Conservation (phyloP, 2,113 vertebrate genomes). For the Corythoichthys intestinalis region DNA sequence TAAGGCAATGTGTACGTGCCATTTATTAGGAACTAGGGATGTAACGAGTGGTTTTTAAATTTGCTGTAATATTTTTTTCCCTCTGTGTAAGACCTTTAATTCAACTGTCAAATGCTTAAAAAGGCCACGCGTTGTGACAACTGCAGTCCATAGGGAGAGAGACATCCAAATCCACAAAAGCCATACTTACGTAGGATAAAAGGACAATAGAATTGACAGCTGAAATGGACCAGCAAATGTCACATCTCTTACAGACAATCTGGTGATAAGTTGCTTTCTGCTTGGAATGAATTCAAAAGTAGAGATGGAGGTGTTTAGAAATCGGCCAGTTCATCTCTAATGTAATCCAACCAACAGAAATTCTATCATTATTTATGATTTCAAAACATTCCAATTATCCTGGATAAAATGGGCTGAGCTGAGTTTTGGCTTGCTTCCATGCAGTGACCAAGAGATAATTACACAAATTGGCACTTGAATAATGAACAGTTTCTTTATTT, state of each 20-base stretch:
- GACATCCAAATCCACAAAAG: slow-evolving; percentile 17
- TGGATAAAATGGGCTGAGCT: background rate
- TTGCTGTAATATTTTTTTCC: background rate
- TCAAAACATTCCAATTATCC: background rate
- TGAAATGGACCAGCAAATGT: slow-evolving; percentile 58
- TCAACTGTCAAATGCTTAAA: slow-evolving; percentile 4
- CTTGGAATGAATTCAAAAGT: background rate
- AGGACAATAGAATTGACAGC: slow-evolving; percentile 46
- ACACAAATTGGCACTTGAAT: slow-evolving; percentile 2
- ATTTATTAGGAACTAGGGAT: slow-evolving; percentile 7
- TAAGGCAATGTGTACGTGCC: slow-evolving; percentile 5
- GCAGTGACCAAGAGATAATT: slow-evolving; percentile 11
- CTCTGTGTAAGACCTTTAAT: background rate
- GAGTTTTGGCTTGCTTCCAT: background rate
- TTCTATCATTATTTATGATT: background rate
- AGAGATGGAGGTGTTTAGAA: background rate
- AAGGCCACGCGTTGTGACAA: slow-evolving; percentile 1
- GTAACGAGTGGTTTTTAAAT: background rate
- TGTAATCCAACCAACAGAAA: slow-evolving; percentile 20
- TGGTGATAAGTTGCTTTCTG: slow-evolving; percentile 28
- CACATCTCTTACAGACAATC: slow-evolving; percentile 38
- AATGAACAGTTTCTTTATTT: background rate
- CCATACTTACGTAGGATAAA: slow-evolving; percentile 17
- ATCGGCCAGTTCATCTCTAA: slow-evolving; percentile 11
- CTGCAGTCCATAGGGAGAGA: background rate